Evolutionary conservation across 2,888 invertebrate species (phyloP), one percentile per base, ranked within the genome.

Genomic region (Blera fallax): DNA sequence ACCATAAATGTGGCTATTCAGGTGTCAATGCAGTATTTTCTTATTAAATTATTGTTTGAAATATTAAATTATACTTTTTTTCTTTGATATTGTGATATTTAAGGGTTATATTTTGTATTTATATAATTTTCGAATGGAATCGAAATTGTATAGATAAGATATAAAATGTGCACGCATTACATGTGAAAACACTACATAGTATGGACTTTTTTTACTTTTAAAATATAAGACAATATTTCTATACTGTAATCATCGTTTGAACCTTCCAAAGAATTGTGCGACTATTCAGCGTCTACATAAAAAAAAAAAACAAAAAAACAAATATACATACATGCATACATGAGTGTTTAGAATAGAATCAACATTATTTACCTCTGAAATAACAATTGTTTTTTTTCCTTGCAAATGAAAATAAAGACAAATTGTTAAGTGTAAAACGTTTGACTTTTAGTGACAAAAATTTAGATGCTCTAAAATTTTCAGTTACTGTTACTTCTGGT

Each of bases 1-100:
- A 67, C 48, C 34, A 16, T 48, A 16, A 21, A 56, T 43, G 64
- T 74, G 74, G 43, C 45, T 65, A 58, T 32, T 40, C 16, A 29
- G 77, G 72, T 78, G 58, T 65, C 58, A 50, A 21, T 67, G 69
- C 78, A 60, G 78, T 78, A 76, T 70, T 67, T 69, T 52, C 56
- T 48, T n/a, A 40, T 70, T 37, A 77, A 58, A 11, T 34, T 54
- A 54, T 54, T 45, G 54, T 74, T 21, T 54, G 43, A 64, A 54
- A 16, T 29, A 54, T 56, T 34, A 40, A 45, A 43, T 8, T 37
- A 48, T 27, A 34, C 8, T 11, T 29, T 48, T 70, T 58, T 73
- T 62, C 10, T 65, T 79, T 60, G 40, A 80, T 80, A 80, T 80
- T 80, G 80, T 73, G 73, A 73, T 73, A 80, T 65, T 40, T 80